A percentile compares a stretch with the other conserved stretches of the same genome.
phyloP scores from a whole-genome alignment of 2,888 invertebrate genomes.

The Agrilus cyanescens region DNA sequence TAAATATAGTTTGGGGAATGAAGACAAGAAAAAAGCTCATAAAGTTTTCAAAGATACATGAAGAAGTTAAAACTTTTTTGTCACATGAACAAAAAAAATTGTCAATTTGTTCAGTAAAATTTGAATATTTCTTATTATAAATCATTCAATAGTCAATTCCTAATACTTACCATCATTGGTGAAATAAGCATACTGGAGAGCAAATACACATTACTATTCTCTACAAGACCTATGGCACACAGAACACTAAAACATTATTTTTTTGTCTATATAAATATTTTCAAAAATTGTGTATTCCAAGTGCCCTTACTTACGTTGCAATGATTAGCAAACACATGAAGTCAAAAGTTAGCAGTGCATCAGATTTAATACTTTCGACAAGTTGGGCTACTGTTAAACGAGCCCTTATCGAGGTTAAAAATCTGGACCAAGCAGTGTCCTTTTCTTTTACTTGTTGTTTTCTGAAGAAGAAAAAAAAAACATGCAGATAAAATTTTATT shows the following conservation, averaged over 20 bases:
- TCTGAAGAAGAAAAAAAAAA: too few species aligned
- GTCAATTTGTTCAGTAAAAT: too few species aligned
- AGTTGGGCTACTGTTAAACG: constrained; percentile 61
- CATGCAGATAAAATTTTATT: too few species aligned
- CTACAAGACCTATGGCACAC: constrained; percentile 60
- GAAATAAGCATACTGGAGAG: constrained; percentile 75
- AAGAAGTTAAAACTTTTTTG: too few species aligned
- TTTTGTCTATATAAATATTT: background rate
- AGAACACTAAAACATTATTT: constrained; percentile 40
- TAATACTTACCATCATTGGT: constrained; percentile 56
- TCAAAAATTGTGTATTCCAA: background rate
- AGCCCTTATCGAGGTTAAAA: constrained; percentile 53
- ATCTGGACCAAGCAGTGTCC: constrained; percentile 44
- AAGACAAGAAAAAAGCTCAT: too few species aligned
- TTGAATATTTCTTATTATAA: too few species aligned
- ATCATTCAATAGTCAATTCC: background rate
- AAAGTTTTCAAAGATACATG: too few species aligned
- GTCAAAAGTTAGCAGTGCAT: constrained; percentile 64
- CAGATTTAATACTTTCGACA: constrained; percentile 53
- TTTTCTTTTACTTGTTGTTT: constrained; percentile 18
- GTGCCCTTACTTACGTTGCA: constrained; percentile 44
- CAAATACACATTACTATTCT: constrained; percentile 60
- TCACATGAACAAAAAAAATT: too few species aligned
- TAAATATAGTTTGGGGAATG: too few species aligned
- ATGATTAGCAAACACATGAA: constrained; percentile 58